Evolutionary conservation across 2,888 invertebrate species (phyloP).

Genomic region (Caenorhabditis afra): DNA sequence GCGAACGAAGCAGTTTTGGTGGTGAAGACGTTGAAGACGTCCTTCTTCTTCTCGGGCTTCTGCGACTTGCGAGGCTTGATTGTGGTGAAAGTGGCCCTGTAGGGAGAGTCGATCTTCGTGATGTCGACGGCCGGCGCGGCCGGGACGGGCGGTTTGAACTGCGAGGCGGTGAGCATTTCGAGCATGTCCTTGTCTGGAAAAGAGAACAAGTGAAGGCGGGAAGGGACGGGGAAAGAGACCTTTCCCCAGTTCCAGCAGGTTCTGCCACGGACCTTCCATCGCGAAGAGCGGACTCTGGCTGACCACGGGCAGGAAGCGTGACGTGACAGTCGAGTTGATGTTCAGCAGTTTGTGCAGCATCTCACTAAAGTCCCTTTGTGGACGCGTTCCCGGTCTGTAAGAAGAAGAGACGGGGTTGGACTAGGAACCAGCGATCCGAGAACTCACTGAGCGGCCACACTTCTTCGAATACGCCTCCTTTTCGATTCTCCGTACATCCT

Average conservation of each 20-base stretch:
- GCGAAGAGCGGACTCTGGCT: constrained; percentile 65
- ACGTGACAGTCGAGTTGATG: constrained; percentile 68
- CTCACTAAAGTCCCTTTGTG: constrained; percentile 64
- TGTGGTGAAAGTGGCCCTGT: constrained; percentile 53
- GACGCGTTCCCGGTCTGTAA: constrained; percentile 41
- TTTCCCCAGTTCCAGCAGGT: constrained; percentile 48
- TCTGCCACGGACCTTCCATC: constrained; percentile 64
- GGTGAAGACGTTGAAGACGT: constrained; percentile 43
- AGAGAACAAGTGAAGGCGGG: background rate
- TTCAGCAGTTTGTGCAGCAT: constrained; percentile 64
- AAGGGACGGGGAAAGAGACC: constrained; percentile 29
- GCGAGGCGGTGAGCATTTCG: constrained; percentile 21
- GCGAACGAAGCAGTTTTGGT: constrained; percentile 14
- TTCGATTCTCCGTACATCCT: constrained; percentile 49
- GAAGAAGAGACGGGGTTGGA: background rate
- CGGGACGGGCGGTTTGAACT: constrained; percentile 36
- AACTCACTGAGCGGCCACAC: constrained; percentile 14
- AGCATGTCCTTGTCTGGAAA: constrained; percentile 45
- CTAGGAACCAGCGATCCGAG: background rate
- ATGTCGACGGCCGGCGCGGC: constrained; percentile 29
- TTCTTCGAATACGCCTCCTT: constrained; percentile 26
- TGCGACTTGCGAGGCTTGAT: constrained; percentile 46
- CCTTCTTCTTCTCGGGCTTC: constrained; percentile 48
- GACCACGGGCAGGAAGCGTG: constrained; percentile 64
- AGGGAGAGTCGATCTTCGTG: constrained; percentile 54